Base-by-base conservation (phyloP, 2,797 vertebrate species). In the Florisuga fusca region DNA sequence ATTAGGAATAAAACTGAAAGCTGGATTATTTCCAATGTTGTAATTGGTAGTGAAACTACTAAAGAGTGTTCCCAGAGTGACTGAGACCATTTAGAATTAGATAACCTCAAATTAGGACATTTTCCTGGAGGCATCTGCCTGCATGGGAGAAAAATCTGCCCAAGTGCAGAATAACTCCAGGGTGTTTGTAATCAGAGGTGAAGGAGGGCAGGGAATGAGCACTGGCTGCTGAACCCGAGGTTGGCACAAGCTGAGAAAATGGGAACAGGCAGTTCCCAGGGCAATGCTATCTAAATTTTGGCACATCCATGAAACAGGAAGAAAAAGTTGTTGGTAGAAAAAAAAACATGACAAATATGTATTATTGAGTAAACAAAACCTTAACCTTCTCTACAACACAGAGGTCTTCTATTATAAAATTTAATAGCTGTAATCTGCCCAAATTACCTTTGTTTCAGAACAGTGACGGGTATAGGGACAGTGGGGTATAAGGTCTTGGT, bases 381-480 rank as follows among this genome's bases (percentile, higher is more conserved):
- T 72, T 19, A 34, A 53, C 74, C 41, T 63, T 64, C 68, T 59
- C 10, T 5, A 87, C 59, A 92, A 25, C 36, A 23, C 13, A 34
- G 53, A 84, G n/a, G 27, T 87, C 29, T 89, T 23, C 55, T 36
- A 7, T 10, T 69, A n/a, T 8, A 50, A 69, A 90, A 18, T 12
- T 11, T 21, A 85, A 74, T 34, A 74, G 51, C 64, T 83, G 46
- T 46, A 87, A 74, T 79, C 29, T 77, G 19, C 58, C 61, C 45
- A 86, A 81, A 89, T 84, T 20, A 53, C 6, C 48, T 95, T 64
- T 67, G 50, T 43, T 80, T 92, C 81, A 62, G 64, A 61, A 46
- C 8, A 27, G 41, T 0, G 0, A 71, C 51, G 41, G 4, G 5
- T 54, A 14, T 38, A 59, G 84, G 13, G 14, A 83, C 27, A 59